phyloP scores from a whole-genome alignment of 2,113 vertebrate genomes.

The Bos indicus region DNA sequence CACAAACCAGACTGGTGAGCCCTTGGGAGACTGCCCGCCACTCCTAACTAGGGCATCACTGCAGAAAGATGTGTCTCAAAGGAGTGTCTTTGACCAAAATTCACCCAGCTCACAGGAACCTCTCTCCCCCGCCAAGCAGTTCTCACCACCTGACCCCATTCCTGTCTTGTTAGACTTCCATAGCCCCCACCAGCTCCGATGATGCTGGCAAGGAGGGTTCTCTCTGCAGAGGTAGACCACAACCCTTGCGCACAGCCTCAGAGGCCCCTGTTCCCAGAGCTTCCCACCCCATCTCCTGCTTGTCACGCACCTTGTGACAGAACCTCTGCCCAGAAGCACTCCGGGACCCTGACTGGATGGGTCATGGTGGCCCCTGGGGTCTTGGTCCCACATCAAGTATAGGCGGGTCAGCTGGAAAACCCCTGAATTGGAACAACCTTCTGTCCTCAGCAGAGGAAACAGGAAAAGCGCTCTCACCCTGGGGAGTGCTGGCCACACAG shows the following conservation, averaged over 20 bases:
- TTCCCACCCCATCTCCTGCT: neutral
- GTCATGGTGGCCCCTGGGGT: neutral
- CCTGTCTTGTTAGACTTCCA: neutral
- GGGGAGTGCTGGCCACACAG: neutral
- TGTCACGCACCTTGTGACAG: neutral
- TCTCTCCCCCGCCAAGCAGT: neutral
- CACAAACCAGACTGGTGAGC: neutral
- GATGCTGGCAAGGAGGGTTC: neutral
- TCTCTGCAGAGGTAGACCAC: neutral
- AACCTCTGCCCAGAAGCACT: neutral
- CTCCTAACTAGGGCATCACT: neutral
- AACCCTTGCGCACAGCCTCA: neutral
- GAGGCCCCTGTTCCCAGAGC: neutral
- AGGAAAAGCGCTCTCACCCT: neutral
- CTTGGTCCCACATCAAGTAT: neutral
- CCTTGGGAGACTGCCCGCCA: no score
- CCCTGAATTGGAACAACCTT: neutral
- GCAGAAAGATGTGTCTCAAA: neutral
- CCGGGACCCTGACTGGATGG: neutral
- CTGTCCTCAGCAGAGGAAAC: neutral
- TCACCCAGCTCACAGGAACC: neutral
- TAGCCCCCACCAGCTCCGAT: neutral
- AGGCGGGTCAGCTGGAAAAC: neutral
- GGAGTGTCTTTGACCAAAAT: neutral
- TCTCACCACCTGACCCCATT: neutral